Evolutionary conservation across 2,888 invertebrate genomes (phyloP).

Genomic region (Marronus borbonicus): DNA sequence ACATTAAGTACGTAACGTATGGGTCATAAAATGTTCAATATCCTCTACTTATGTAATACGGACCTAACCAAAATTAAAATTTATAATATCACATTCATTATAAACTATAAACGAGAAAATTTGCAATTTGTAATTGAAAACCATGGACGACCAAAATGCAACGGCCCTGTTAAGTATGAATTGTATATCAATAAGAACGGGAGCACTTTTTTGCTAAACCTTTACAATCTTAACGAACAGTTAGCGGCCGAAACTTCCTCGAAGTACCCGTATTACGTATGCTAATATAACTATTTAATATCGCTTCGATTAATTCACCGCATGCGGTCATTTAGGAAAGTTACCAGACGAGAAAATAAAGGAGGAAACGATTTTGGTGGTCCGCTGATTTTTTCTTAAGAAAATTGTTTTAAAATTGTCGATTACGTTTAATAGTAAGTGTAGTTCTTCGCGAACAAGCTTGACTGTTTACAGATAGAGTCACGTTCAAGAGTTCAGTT

Average conservation of each 20-base stretch:
- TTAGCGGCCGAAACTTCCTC: slow-evolving; percentile 17
- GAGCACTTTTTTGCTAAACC: background rate
- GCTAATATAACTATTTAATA: slow-evolving; percentile 32
- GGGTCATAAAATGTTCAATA: too few relatives aligned
- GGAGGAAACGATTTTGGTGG: slow-evolving; percentile 30
- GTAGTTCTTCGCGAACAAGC: background rate
- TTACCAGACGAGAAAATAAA: slow-evolving; percentile 26
- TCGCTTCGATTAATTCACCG: slow-evolving; percentile 36
- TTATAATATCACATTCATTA: too few relatives aligned
- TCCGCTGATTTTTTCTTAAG: slow-evolving; percentile 30
- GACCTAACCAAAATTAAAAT: too few relatives aligned
- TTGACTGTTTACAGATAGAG: slow-evolving; percentile 21
- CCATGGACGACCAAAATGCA: background rate
- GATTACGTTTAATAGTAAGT: slow-evolving; percentile 12
- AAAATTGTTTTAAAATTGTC: slow-evolving; percentile 15
- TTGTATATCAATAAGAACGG: background rate
- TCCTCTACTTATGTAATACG: too few relatives aligned
- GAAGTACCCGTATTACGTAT: slow-evolving; percentile 42
- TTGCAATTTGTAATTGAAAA: slow-evolving; percentile 5
- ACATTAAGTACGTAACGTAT: too few relatives aligned
- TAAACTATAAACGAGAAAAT: background rate
- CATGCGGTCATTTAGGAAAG: slow-evolving; percentile 13
- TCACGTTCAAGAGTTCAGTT: slow-evolving; percentile 28
- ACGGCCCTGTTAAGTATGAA: background rate
- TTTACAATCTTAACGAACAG: slow-evolving; percentile 24